Evolutionary conservation across 2,113 vertebrate species (phyloP).

Genomic region (Trichechus manatus): DNA sequence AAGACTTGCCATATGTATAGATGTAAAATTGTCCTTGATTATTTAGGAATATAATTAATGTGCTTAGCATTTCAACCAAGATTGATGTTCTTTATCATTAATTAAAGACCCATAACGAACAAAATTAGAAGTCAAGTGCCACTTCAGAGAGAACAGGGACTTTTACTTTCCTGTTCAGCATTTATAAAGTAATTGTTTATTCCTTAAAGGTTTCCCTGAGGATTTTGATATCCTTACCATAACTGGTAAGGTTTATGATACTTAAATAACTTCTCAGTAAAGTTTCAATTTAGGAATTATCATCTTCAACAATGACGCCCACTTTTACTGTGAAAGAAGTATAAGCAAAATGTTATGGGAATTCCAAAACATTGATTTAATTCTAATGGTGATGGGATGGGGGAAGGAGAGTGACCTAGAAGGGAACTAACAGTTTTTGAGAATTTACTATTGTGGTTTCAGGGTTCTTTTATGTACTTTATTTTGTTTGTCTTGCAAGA

Average conservation of each 20-base stretch:
- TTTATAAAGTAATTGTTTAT: constrained; percentile 38
- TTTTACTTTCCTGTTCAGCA: neutral
- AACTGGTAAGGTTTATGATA: neutral
- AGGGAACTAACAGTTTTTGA: neutral
- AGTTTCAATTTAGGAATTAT: neutral
- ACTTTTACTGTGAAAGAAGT: neutral
- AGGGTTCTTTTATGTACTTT: neutral
- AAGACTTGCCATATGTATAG: neutral
- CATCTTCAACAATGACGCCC: neutral
- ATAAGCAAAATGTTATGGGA: neutral
- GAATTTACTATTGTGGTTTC: neutral
- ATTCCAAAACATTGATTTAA: neutral
- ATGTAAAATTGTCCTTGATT: constrained; percentile 14
- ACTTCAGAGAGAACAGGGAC: neutral
- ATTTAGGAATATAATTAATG: neutral
- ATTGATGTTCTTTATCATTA: neutral
- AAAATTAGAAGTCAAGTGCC: constrained; percentile 21
- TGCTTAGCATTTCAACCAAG: neutral
- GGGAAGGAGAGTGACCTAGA: neutral
- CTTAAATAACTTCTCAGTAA: constrained; percentile 26
- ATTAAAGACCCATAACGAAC: constrained; percentile 29
- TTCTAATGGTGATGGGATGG: neutral
- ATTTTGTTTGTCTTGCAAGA: neutral
- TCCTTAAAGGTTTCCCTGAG: constrained; percentile 14
- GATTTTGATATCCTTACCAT: neutral